A percentile compares a stretch with the other conserved stretches of the same genome.
phyloP scores from a whole-genome alignment of 1,140 invertebrate genomes.

The Pteromalus puparum region DNA sequence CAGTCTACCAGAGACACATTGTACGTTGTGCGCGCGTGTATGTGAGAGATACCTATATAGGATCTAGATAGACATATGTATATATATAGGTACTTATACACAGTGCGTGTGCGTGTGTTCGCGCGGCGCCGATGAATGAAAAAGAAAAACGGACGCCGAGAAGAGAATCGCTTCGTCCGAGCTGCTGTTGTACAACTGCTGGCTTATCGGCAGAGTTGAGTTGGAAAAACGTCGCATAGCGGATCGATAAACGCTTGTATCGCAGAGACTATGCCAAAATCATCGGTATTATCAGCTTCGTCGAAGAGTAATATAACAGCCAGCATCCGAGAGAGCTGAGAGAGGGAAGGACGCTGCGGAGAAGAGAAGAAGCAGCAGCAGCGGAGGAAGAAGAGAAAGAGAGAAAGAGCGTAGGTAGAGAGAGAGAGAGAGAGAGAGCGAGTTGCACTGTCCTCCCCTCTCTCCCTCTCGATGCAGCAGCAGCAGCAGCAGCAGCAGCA shows the following conservation, averaged over 20 bases:
- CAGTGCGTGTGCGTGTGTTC: not conserved
- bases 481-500: constrained; percentile 2
- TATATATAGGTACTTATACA: not conserved
- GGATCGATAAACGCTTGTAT: not conserved
- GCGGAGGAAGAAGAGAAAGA: constrained; percentile 25
- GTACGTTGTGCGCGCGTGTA: not conserved
- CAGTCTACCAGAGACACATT: no score
- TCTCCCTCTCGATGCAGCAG: not conserved
- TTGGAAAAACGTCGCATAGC: not conserved
- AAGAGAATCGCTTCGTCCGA: not conserved
- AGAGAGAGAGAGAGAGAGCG: not conserved
- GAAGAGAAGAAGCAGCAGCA: not conserved
- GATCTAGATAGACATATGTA: no score
- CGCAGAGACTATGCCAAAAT: not conserved
- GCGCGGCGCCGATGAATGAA: not conserved
- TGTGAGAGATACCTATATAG: not conserved
- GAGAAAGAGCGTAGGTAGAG: constrained; percentile 29
- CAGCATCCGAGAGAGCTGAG: constrained; percentile 1
- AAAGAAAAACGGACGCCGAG: not conserved
- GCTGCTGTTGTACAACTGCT: no score
- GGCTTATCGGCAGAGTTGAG: not conserved
- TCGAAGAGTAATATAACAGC: no score
- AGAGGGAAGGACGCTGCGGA: not conserved
- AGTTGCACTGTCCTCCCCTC: not conserved
- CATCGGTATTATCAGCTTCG: not conserved